Conservation (phyloP, 2,888 invertebrate species). For the Mongoloraphidia duomilia region DNA sequence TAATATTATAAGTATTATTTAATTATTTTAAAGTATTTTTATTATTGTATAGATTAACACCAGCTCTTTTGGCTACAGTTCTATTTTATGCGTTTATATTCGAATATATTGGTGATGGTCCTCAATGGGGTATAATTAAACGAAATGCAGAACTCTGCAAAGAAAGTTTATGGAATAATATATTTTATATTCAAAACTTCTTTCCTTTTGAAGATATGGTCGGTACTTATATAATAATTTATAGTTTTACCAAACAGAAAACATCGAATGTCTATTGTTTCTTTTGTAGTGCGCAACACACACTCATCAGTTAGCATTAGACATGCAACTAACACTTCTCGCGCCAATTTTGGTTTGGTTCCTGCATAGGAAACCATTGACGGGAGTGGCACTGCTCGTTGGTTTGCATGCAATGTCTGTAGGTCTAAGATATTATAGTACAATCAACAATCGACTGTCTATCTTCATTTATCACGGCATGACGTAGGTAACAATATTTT, state of each 20-base stretch:
- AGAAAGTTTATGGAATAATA: slow-evolving; percentile 50
- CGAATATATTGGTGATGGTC: slow-evolving; percentile 48
- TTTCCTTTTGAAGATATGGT: slow-evolving; percentile 57
- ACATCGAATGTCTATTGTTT: not conserved
- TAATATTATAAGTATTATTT: not conserved
- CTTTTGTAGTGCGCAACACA: slow-evolving; percentile 55
- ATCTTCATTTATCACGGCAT: slow-evolving; percentile 53
- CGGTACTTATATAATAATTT: slow-evolving; percentile 16
- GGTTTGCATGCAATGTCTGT: slow-evolving; percentile 41
- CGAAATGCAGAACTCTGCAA: slow-evolving; percentile 50
- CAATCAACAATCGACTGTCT: slow-evolving; percentile 44
- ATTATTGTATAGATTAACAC: slow-evolving; percentile 38
- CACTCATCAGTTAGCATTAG: slow-evolving; percentile 58
- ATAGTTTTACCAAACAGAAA: not conserved
- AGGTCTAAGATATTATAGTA: slow-evolving; percentile 46
- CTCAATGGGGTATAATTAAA: slow-evolving; percentile 49
- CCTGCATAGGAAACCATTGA: slow-evolving; percentile 37
- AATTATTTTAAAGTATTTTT: slow-evolving; percentile 5
- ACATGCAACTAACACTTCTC: slow-evolving; percentile 54
- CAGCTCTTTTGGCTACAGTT: slow-evolving; percentile 44
- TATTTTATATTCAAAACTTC: slow-evolving; percentile 52
- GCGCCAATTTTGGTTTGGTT: slow-evolving; percentile 51
- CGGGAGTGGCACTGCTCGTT: slow-evolving; percentile 39
- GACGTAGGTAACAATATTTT: slow-evolving; percentile 34
- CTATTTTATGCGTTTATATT: slow-evolving; percentile 53